Evolutionary conservation across 2,888 invertebrate species (phyloP), one percentile per base, ranked within the genome.

Genomic region (Eilema depressum): DNA sequence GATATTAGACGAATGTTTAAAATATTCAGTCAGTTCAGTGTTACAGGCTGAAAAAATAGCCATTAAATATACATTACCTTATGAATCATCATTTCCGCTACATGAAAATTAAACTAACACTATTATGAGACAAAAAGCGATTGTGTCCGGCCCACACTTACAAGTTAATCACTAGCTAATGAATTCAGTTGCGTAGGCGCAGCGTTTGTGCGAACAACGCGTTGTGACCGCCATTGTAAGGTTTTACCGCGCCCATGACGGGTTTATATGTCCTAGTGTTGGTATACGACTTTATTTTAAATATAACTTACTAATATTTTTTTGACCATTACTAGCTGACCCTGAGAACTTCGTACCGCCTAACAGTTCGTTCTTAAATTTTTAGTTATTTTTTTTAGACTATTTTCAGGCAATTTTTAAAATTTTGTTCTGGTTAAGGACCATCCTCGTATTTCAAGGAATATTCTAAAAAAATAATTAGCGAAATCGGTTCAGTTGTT

Each of bases 111-210:
- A 83, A 85, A 82, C 70, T 78, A 72, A 81, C 79, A 79, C 76
- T 67, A 72, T 78, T 78, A 78, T 77, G 74, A 86, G 84, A 91
- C 91, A 91, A 92, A 90, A 82, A 85, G 89, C 88, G 82, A 89
- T 89, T 88, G 88, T 86, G 86, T 83, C 85, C 80, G 77, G 76
- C 92, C 91, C 89, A 92, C 92, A 87, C 89, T 87, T 88, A 93
- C 92, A 91, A 92, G 91, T 93, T 92, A 93, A 94, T 94, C 92
- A 86, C 85, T 85, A 75, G 83, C 83, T 91, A 92, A 93, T 91
- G 80, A 87, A 92, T 92, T 89, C 91, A 84, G 80, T 20, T 82
- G 89, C 88, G 93, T 93, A 83, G 93, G 94, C 86, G 86, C 88
- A 83, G 72, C 53, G 75, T 73, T 78, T 82, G 74, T 80, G 83